Evolutionary conservation across 2,113 vertebrate species (phyloP).

Genomic region (Chunga burmeisteri): DNA sequence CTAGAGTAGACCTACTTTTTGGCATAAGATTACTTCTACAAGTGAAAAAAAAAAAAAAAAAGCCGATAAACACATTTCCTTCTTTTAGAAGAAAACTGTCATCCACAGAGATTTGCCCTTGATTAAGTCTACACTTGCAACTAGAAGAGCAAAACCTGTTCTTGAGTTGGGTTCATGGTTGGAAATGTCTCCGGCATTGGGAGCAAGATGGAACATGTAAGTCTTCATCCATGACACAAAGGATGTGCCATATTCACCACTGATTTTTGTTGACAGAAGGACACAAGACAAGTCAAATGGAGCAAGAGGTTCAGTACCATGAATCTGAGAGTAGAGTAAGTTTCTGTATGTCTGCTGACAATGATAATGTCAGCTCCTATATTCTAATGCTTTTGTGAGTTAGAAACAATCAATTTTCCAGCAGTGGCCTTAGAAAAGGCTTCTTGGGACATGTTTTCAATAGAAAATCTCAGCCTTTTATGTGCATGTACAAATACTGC

Average conservation of each 20-base stretch:
- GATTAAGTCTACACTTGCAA: not conserved
- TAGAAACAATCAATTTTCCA: not conserved
- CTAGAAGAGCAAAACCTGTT: not conserved
- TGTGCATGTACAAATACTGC: not conserved
- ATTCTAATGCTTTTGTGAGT: not conserved
- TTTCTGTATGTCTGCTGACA: not conserved
- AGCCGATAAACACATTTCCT: not conserved
- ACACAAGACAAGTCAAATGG: not conserved
- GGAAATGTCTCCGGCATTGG: rapidly evolving
- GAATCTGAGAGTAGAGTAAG: not conserved
- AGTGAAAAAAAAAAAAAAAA: not conserved
- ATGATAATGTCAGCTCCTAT: not conserved
- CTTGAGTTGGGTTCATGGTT: not conserved
- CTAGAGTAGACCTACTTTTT: slow-evolving; percentile 48
- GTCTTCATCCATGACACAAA: not conserved
- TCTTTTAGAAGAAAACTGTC: slow-evolving; percentile 27
- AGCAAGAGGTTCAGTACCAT: not conserved
- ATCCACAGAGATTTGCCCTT: not conserved
- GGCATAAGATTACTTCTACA: not conserved
- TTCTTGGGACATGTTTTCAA: not conserved
- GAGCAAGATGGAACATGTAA: not conserved
- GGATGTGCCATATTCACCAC: not conserved
- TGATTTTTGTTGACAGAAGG: not conserved
- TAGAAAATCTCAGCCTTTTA: not conserved
- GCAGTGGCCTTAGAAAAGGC: not conserved